Evolutionary conservation across 2,888 invertebrate species (phyloP).

Genomic region (Melinopterus prodromus): DNA sequence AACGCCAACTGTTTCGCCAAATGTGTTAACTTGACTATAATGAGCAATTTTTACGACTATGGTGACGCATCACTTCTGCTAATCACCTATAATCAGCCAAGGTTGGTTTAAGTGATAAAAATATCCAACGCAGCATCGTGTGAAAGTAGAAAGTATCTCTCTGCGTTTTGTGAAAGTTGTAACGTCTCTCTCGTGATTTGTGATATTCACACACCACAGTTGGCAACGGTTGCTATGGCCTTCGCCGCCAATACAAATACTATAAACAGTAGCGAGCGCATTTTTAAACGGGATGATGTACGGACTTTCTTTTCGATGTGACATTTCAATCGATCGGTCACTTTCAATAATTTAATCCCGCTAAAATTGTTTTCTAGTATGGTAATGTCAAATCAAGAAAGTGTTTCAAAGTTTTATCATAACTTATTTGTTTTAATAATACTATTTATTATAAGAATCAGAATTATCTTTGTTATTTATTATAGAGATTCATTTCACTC

Average conservation of each 20-base stretch:
- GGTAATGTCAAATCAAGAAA: neutral
- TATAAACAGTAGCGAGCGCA: neutral
- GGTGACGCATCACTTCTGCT: neutral
- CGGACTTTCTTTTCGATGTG: neutral
- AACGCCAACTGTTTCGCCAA: neutral
- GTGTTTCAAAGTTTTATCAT: no score
- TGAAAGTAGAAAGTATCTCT: neutral
- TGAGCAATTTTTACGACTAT: neutral
- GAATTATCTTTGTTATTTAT: no score
- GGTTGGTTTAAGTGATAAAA: neutral
- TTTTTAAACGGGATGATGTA: neutral
- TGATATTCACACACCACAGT: neutral
- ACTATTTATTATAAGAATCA: no score
- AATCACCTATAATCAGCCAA: neutral
- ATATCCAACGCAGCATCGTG: neutral
- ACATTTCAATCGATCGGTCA: neutral
- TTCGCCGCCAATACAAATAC: neutral
- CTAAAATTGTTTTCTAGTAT: neutral
- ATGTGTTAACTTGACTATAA: neutral
- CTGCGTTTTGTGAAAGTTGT: neutral
- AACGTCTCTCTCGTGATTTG: neutral
- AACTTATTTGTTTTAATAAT: no score
- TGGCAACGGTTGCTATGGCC: neutral
- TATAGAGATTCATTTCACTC: no score
- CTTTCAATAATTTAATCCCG: neutral